phyloP scores from a whole-genome alignment of 2,888 invertebrate genomes.

The Tryphoninae sp. region DNA sequence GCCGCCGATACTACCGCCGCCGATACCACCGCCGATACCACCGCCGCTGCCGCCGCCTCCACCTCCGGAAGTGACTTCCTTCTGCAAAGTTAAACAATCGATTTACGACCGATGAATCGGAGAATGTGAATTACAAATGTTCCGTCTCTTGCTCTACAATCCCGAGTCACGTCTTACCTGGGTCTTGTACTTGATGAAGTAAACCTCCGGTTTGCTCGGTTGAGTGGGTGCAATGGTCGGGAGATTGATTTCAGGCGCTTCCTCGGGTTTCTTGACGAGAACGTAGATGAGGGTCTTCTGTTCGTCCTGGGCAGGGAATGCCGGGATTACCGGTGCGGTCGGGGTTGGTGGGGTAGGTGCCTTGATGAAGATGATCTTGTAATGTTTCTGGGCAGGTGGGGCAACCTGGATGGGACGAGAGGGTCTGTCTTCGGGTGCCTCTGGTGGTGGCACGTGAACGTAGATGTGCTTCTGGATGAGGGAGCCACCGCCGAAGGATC shows the following conservation, averaged over 20 bases:
- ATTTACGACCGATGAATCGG: not conserved
- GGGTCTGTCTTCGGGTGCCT: slow-evolving; percentile 87
- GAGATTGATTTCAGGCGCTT: slow-evolving; percentile 90
- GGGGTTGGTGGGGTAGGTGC: slow-evolving; percentile 93
- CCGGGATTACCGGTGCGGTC: slow-evolving; percentile 90
- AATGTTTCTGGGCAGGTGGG: slow-evolving; percentile 92
- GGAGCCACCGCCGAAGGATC: slow-evolving; percentile 82
- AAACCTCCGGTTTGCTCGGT: slow-evolving; percentile 94
- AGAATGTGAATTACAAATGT: not conserved
- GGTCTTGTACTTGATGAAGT: slow-evolving; percentile 93
- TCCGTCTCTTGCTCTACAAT: not conserved
- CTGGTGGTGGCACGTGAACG: slow-evolving; percentile 94
- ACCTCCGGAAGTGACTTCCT: slow-evolving; percentile 64
- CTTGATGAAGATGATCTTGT: slow-evolving; percentile 97
- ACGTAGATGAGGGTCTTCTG: slow-evolving; percentile 95
- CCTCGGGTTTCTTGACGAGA: slow-evolving; percentile 93
- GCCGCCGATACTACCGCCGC: slow-evolving; percentile 69
- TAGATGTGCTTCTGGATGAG: slow-evolving; percentile 93
- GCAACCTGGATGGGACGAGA: slow-evolving; percentile 86
- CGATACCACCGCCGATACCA: slow-evolving; percentile 71
- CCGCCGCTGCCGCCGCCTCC: slow-evolving; percentile 71
- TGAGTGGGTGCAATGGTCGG: slow-evolving; percentile 91
- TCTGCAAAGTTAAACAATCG: slow-evolving; percentile 57
- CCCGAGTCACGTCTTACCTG: slow-evolving; percentile 80
- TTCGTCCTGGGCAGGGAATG: slow-evolving; percentile 89